phyloP scores from a whole-genome alignment of 1,140 invertebrate species.

The Lucilia cuprina region DNA sequence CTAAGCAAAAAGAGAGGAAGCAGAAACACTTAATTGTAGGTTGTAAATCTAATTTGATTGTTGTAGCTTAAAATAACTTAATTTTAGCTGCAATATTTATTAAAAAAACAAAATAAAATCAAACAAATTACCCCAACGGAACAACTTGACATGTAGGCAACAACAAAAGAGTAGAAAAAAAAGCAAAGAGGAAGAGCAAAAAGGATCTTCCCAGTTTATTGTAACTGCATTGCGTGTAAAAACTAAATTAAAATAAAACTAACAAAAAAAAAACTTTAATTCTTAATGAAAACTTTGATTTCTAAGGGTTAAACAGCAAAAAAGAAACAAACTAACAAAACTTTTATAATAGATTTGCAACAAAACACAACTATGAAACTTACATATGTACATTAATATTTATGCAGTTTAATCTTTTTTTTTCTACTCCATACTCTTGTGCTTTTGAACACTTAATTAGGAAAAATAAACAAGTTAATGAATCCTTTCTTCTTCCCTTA shows the following conservation, averaged over 20 bases:
- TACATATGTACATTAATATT: neutral
- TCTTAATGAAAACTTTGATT: slow-evolving; percentile 30
- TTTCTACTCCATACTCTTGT: neutral
- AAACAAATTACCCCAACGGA: neutral
- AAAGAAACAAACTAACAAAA: neutral
- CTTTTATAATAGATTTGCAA: neutral
- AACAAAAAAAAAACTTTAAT: slow-evolving; percentile 15
- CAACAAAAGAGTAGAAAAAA: neutral
- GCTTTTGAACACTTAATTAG: slow-evolving; percentile 25
- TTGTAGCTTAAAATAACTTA: slow-evolving; percentile 25
- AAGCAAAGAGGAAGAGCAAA: neutral
- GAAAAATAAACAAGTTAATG: slow-evolving; percentile 35
- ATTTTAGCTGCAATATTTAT: slow-evolving; percentile 26
- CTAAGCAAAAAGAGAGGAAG: neutral
- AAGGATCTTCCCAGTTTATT: neutral
- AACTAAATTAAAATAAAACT: slow-evolving; percentile 24
- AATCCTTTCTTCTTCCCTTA: neutral
- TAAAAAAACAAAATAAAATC: slow-evolving; percentile 1
- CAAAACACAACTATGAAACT: neutral
- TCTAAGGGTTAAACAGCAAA: slow-evolving; percentile 4
- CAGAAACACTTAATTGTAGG: neutral
- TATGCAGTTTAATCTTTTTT: neutral
- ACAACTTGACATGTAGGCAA: neutral
- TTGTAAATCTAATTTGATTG: slow-evolving; percentile 32
- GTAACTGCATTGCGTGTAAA: slow-evolving; percentile 30